A percentile compares a stretch with the other conserved stretches of the same genome.
Evolutionary conservation across 2,888 invertebrate species (phyloP).

Genomic region (Hofmannophila pseudospretella): DNA sequence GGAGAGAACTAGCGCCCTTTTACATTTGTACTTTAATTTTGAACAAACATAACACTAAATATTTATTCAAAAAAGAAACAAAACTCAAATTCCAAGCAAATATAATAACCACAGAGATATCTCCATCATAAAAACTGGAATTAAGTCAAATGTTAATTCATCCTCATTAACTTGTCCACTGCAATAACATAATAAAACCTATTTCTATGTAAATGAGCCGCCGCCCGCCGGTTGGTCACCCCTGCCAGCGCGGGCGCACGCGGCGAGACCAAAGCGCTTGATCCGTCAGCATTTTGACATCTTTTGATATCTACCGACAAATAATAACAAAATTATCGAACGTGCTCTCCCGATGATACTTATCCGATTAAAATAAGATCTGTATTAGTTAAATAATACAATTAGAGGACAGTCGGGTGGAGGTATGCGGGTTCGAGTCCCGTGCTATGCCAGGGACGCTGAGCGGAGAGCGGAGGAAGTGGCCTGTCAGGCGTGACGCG

Average conservation of each 20-base stretch:
- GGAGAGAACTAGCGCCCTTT: no score
- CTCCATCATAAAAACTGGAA: constrained; percentile 5
- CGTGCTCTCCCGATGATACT: constrained; percentile 16
- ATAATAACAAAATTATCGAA: constrained; percentile 56
- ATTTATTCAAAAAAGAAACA: no score
- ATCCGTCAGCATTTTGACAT: constrained; percentile 69
- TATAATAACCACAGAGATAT: neutral
- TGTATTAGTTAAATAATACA: constrained; percentile 10
- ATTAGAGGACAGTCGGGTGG: neutral
- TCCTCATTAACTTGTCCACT: constrained; percentile 36
- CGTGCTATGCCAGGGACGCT: no score
- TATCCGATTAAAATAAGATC: constrained; percentile 14
- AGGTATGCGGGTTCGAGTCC: neutral
- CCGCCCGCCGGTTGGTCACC: constrained; percentile 35
- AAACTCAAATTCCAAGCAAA: no score
- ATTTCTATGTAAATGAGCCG: constrained; percentile 56
- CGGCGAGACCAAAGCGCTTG: constrained; percentile 46
- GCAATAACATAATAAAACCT: constrained; percentile 27
- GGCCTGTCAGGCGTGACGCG: constrained; percentile 12
- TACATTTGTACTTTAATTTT: no score
- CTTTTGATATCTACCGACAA: constrained; percentile 72
- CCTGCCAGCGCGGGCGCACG: no score
- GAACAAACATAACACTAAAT: no score
- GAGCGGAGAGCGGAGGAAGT: constrained; percentile 14
- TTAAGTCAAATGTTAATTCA: constrained; percentile 30